A percentile compares a stretch with the other conserved stretches of the same genome.
Evolutionary conservation across 1,140 invertebrate species (phyloP).

Genomic region (Ctenoplectra terminalis): DNA sequence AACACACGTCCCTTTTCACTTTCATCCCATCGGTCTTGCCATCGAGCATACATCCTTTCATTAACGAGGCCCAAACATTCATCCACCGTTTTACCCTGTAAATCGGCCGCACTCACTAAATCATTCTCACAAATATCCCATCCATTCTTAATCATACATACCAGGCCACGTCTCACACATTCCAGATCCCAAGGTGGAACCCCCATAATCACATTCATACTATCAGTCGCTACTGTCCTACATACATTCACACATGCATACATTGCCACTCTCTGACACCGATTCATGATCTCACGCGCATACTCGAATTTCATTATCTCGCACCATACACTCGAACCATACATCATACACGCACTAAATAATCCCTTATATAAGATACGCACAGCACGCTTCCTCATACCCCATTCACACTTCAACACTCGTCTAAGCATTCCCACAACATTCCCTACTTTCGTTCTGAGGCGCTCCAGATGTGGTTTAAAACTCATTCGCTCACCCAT

Average conservation of each 20-base stretch:
- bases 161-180: too few relatives aligned
- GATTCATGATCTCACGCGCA: slow-evolving; percentile 14
- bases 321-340: slow-evolving; percentile 63
- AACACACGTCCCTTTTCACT: too few relatives aligned
- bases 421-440: slow-evolving; percentile 42
- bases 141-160: too few relatives aligned
- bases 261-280: slow-evolving; percentile 56
- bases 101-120: too few relatives aligned
- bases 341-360: slow-evolving; percentile 52
- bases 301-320: slow-evolving; percentile 9
- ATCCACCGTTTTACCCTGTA: too few relatives aligned
- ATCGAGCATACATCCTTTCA: too few relatives aligned
- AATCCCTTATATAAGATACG: slow-evolving; percentile 51
- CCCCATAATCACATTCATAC: slow-evolving; percentile 63
- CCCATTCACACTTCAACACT: slow-evolving; percentile 57
- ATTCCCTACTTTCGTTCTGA: neutral
- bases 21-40: too few relatives aligned
- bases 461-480: too few relatives aligned
- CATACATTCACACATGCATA: slow-evolving; percentile 64
- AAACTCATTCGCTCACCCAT: too few relatives aligned
- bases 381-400: too few relatives aligned
- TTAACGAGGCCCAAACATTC: too few relatives aligned
- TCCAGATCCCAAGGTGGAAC: slow-evolving; percentile 56
- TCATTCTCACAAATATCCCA: too few relatives aligned
- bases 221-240: slow-evolving; percentile 66